phyloP scores from a whole-genome alignment of 2,113 vertebrate genomes.

The Propithecus coquereli region DNA sequence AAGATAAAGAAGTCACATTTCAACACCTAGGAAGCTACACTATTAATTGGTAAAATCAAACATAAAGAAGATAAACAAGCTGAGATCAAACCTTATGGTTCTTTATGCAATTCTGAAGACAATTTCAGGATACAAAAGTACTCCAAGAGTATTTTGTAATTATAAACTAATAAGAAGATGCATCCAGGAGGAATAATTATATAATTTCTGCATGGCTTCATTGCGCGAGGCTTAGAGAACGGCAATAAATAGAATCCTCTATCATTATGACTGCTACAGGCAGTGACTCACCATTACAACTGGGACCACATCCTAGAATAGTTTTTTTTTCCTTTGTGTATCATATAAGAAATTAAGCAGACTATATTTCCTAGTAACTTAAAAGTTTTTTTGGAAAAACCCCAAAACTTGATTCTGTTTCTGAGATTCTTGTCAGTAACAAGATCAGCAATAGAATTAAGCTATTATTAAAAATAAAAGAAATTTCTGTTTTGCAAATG shows the following conservation, averaged over 20 bases:
- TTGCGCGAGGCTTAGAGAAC: slow-evolving; percentile 69
- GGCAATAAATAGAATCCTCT: slow-evolving; percentile 82
- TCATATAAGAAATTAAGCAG: slow-evolving; percentile 71
- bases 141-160: slow-evolving; percentile 78
- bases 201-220: slow-evolving; percentile 80
- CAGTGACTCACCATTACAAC: slow-evolving; percentile 80
- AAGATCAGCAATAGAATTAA: not conserved
- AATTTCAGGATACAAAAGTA: slow-evolving; percentile 73
- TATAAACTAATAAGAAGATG: slow-evolving; percentile 81
- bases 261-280: slow-evolving; percentile 70
- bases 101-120: slow-evolving; percentile 59
- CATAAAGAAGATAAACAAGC: slow-evolving; percentile 60
- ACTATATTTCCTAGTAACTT: slow-evolving; percentile 40
- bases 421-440: not conserved
- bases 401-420: slow-evolving; percentile 5
- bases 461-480: not conserved
- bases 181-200: slow-evolving; percentile 86
- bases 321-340: slow-evolving; percentile 45
- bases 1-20: slow-evolving; percentile 46
- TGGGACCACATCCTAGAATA: slow-evolving; percentile 78
- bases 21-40: slow-evolving; percentile 20
- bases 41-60: slow-evolving; percentile 60
- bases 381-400: not conserved
- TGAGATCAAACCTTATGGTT: slow-evolving; percentile 50
- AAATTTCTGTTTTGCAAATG: not conserved